Base-by-base conservation (phyloP, 2,113 vertebrate species). In the Australoheros scitulus region DNA sequence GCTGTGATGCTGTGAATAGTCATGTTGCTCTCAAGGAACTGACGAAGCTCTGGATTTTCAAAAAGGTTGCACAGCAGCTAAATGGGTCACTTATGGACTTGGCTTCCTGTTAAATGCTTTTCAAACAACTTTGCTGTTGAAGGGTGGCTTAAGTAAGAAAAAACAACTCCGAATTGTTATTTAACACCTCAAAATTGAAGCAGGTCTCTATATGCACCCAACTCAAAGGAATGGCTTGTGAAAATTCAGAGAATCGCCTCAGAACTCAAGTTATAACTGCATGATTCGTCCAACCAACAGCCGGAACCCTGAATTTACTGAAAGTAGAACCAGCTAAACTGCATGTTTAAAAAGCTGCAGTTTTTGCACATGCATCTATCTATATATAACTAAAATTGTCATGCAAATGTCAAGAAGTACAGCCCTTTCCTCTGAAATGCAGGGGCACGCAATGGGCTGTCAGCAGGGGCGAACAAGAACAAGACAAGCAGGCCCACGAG, bases 31-130 rank as follows among this genome's bases (percentile, higher is more conserved):
- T 72, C 26, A 55, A 55, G 47, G 2, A 55, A 14, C 11, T 72
- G 47, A 52, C 3, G 1, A 52, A 0, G 11, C 65, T 52, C 17
- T 14, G 9, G 29, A 47, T 72, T 52, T 72, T 72, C 3, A 4
- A 34, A 72, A 72, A 72, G 47, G 68, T 55, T n/a, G 18, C 68
- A 55, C 26, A 55, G 68, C 11, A 55, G 47, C 47, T 55, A 72
- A 72, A 72, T 72, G 47, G 47, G 26, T 72, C 43, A 52, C 43
- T 72, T 72, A 43, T 52, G 43, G 65, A 55, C 68, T 72, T 72
- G 17, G 43, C 24, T 70, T 10, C 10, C 43, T 11, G 3, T 50
- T 52, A 72, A 72, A 72, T 32, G 47, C 55, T 55, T 55, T 72
- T 72, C 68, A 55, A 55, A 55, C 47, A 14, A 55, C 18, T 72